A percentile compares a stretch with the other conserved stretches of the same genome.
These are phyloP conservation scores for Etheostoma cragini DNA, from an alignment of 2,113 vertebrate species.

Conservation along the genomic window DNA sequence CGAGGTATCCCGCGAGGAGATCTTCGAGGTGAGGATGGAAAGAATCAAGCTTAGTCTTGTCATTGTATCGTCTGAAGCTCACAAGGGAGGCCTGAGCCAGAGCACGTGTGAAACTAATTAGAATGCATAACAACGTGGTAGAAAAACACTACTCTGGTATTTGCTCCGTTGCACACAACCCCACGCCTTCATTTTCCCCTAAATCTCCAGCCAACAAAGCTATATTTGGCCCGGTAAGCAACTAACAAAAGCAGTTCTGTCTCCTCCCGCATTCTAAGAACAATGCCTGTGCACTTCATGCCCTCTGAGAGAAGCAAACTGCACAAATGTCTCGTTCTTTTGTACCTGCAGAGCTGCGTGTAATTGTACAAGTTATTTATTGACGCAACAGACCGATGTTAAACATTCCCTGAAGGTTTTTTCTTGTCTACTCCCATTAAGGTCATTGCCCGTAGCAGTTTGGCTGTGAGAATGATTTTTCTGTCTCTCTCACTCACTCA, in stretches of 20 bases:
- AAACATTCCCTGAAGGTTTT: slow-evolving; percentile 9
- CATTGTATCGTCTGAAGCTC: slow-evolving; percentile 15
- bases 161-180: slow-evolving; percentile 22
- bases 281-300: background rate
- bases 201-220: slow-evolving; percentile 20
- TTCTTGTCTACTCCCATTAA: slow-evolving; percentile 32
- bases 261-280: background rate
- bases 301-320: background rate
- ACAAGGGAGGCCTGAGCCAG: background rate
- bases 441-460: slow-evolving; percentile 23
- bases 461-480: slow-evolving; percentile 44
- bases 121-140: slow-evolving; percentile 17
- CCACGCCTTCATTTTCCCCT: background rate
- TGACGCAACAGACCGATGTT: slow-evolving; percentile 21
- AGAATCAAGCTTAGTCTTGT: slow-evolving; percentile 4
- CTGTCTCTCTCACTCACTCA: background rate
- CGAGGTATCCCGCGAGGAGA: slow-evolving; percentile 98
- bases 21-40: slow-evolving; percentile 92
- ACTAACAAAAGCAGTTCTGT: background rate
- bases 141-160: slow-evolving; percentile 12
- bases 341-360: slow-evolving; percentile 11
- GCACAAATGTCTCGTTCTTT: background rate
- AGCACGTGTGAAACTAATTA: slow-evolving; percentile 19
- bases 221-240: background rate
- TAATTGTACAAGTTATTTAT: slow-evolving; percentile 40